A percentile compares a stretch with the other conserved stretches of the same genome.
Evolutionary conservation across 1,140 invertebrate genomes (phyloP).

Genomic region (Macrostomum lignano): DNA sequence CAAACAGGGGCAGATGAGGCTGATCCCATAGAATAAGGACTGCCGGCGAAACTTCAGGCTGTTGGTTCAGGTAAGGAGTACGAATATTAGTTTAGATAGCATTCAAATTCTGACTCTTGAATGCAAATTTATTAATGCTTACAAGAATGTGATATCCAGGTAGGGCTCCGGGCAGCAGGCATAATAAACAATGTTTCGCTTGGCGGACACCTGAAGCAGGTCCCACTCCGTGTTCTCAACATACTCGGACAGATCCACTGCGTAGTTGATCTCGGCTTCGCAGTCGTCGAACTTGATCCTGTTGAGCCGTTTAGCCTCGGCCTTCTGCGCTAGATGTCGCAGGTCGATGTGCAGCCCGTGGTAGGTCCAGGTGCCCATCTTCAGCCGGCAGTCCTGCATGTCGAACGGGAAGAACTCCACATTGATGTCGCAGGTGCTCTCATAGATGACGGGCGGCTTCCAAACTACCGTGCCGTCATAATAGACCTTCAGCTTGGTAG

Average conservation of each 20-base stretch:
- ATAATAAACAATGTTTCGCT: slow-evolving; percentile 15
- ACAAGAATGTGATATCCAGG: slow-evolving; percentile 22
- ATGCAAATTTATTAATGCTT: too few species aligned
- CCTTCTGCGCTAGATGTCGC: slow-evolving; percentile 1
- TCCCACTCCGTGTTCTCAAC: slow-evolving; percentile 3
- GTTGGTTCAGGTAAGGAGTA: too few species aligned
- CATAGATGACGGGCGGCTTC: slow-evolving; percentile 38
- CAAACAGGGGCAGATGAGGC: slow-evolving; percentile 27
- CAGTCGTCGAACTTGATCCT: background rate
- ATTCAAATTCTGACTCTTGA: too few species aligned
- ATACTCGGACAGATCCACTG: background rate
- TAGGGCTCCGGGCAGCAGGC: slow-evolving; percentile 19
- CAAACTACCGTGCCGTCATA: slow-evolving; percentile 35
- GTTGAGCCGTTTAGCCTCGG: too few species aligned
- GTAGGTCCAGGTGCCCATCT: slow-evolving; percentile 34
- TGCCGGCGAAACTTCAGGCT: slow-evolving; percentile 21
- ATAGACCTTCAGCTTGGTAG: slow-evolving; percentile 12
- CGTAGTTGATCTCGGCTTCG: slow-evolving; percentile 1
- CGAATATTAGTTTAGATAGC: too few species aligned
- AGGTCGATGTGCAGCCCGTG: slow-evolving; percentile 9
- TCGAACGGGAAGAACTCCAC: slow-evolving; percentile 40
- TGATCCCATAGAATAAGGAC: slow-evolving; percentile 26
- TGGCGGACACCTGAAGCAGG: background rate
- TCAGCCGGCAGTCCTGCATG: slow-evolving; percentile 35
- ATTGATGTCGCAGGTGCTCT: slow-evolving; percentile 37